Conservation (phyloP, 2,113 vertebrate species). For the Phaethornis superciliosus region DNA sequence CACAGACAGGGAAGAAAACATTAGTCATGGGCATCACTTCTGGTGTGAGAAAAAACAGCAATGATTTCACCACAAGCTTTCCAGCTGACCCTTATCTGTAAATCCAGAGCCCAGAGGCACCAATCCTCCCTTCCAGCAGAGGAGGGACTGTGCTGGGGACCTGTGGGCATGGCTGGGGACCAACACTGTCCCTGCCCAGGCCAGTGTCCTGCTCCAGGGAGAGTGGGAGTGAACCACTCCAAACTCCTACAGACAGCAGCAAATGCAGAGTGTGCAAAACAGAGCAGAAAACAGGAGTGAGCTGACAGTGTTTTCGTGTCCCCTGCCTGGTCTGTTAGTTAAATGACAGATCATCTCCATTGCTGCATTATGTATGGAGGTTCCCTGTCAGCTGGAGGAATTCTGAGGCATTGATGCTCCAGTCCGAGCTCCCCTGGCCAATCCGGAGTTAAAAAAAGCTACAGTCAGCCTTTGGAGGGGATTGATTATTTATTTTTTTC, state of each 20-base stretch:
- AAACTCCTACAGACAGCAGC: neutral
- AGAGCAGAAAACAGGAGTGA: neutral
- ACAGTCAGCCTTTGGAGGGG: neutral
- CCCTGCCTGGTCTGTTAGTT: neutral
- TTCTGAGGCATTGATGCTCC: neutral
- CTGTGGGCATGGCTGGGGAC: too few relatives aligned
- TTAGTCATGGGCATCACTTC: neutral
- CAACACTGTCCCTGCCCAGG: rapidly evolving
- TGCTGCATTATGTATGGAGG: neutral
- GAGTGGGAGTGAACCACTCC: neutral
- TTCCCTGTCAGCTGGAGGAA: neutral
- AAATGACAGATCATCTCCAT: neutral
- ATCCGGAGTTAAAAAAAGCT: neutral
- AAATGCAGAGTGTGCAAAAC: neutral
- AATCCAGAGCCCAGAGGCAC: neutral
- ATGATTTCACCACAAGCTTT: neutral
- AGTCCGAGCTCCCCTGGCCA: neutral
- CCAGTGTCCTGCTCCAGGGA: neutral
- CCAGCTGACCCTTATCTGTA: neutral
- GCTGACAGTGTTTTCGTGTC: neutral
- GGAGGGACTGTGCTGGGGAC: too few relatives aligned
- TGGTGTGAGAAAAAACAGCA: neutral
- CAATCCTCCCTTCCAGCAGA: too few relatives aligned
- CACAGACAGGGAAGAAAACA: neutral
- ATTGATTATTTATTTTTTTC: neutral